Conservation (phyloP, 2,888 invertebrate species). For the Drosophila macrospina region DNA sequence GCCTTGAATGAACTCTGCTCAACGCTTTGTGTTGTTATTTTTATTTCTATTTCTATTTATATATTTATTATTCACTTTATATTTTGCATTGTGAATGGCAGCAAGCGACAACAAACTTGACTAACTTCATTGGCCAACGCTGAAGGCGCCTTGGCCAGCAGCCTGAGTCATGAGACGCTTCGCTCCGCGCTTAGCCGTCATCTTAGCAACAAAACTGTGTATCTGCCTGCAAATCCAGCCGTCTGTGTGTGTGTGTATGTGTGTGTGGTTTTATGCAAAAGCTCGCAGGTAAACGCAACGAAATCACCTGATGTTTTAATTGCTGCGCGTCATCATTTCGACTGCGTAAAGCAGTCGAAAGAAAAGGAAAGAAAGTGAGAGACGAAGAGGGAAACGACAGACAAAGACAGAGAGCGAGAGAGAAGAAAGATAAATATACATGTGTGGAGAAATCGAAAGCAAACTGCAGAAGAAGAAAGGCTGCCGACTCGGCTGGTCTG, state of each 20-base stretch:
- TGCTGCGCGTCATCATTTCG: slow-evolving; percentile 75
- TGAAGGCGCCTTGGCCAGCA: slow-evolving; percentile 11
- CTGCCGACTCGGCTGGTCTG: slow-evolving; percentile 8
- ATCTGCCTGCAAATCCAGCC: slow-evolving; percentile 17
- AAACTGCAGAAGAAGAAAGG: slow-evolving; percentile 38
- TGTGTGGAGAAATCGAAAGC: slow-evolving; percentile 44
- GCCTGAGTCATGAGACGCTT: slow-evolving; percentile 53
- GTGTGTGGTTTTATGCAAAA: slow-evolving; percentile 29
- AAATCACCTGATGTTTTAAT: slow-evolving; percentile 81
- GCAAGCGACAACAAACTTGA: slow-evolving; percentile 15
- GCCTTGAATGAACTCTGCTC: slow-evolving; percentile 56
- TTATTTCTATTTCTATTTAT: slow-evolving; percentile 6
- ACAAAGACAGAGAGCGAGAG: not conserved
- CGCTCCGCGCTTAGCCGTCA: slow-evolving; percentile 62
- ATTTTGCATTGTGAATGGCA: slow-evolving; percentile 45
- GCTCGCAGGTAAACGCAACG: slow-evolving; percentile 55
- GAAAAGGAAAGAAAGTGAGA: slow-evolving; percentile 25
- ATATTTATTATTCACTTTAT: not conserved
- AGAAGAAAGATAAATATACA: not conserved
- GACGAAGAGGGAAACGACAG: no score
- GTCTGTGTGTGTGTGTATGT: slow-evolving; percentile 12
- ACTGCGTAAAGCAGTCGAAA: slow-evolving; percentile 52
- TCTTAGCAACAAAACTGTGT: slow-evolving; percentile 47
- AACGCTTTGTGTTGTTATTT: slow-evolving; percentile 11
- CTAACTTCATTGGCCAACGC: slow-evolving; percentile 27